These are phyloP conservation scores for Notothenia rossii DNA, from an alignment of 2,113 vertebrate species.

Conservation along the genomic window DNA sequence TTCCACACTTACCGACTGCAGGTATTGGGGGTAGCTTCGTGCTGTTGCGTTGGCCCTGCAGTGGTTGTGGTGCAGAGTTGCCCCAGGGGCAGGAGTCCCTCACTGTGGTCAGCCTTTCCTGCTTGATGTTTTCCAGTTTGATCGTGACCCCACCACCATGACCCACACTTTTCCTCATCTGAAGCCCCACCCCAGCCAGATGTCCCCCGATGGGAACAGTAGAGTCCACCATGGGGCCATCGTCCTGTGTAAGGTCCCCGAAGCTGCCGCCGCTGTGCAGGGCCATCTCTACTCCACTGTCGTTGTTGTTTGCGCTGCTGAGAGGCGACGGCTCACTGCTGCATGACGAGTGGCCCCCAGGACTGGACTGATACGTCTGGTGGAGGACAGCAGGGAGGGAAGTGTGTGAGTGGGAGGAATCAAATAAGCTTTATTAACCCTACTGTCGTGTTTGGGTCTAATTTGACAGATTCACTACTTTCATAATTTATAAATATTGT, in stretches of 20 bases:
- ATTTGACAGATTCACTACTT: no score
- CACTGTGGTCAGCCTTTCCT: slow-evolving; percentile 94
- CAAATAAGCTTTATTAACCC: neutral
- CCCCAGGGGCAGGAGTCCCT: slow-evolving; percentile 95
- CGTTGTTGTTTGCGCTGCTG: slow-evolving; percentile 95
- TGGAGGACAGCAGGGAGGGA: slow-evolving; percentile 27
- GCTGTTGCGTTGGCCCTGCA: slow-evolving; percentile 77
- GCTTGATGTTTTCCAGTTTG: slow-evolving; percentile 96
- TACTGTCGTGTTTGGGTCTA: no score
- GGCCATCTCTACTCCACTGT: slow-evolving; percentile 98
- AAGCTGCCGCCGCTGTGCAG: slow-evolving; percentile 96
- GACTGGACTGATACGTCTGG: slow-evolving; percentile 98
- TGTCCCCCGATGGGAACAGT: slow-evolving; percentile 88
- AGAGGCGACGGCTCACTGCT: slow-evolving; percentile 98
- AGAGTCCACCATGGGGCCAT: slow-evolving; percentile 90
- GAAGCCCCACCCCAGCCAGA: slow-evolving; percentile 88
- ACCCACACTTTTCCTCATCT: slow-evolving; percentile 86
- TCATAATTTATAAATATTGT: no score
- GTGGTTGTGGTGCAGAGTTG: slow-evolving; percentile 84
- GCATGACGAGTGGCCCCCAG: slow-evolving; percentile 97
- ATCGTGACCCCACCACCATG: slow-evolving; percentile 83
- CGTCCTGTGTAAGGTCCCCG: slow-evolving; percentile 94
- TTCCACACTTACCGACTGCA: slow-evolving; percentile 87
- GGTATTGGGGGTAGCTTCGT: slow-evolving; percentile 96
- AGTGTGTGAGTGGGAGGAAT: neutral